Evolutionary conservation across 2,888 invertebrate species (phyloP).

Genomic region (Volucella inflata): DNA sequence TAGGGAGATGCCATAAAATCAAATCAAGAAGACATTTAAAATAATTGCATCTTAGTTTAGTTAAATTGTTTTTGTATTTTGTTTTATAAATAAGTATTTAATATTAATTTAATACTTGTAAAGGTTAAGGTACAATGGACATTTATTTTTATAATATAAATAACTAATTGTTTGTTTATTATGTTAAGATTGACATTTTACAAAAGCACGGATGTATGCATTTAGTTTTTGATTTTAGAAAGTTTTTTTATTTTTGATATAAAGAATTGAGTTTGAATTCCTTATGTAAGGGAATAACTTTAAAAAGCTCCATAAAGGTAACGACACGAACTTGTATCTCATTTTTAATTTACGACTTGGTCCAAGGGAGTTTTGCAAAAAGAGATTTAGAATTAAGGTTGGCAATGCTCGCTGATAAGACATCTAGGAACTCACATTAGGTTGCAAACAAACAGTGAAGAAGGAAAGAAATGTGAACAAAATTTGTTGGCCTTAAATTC

Average conservation of each 20-base stretch:
- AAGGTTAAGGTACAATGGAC: constrained; percentile 74
- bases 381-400: too few species aligned
- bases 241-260: background rate
- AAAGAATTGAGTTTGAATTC: too few species aligned
- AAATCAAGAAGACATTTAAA: constrained; percentile 45
- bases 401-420: too few species aligned
- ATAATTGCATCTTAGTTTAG: constrained; percentile 20
- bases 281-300: too few species aligned
- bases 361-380: too few species aligned
- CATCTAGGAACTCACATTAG: too few species aligned
- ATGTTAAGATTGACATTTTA: constrained; percentile 22
- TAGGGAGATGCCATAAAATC: constrained; percentile 17
- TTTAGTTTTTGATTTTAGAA: background rate
- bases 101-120: constrained; percentile 57
- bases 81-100: constrained; percentile 14
- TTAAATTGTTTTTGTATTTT: constrained; percentile 1
- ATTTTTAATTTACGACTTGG: too few species aligned
- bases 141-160: constrained; percentile 56
- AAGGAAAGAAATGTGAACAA: too few species aligned
- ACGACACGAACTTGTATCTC: too few species aligned
- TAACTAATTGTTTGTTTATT: constrained; percentile 26
- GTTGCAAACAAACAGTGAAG: too few species aligned
- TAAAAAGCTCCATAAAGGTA: too few species aligned
- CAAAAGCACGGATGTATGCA: background rate
- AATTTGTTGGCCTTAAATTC: too few species aligned